phyloP scores from a whole-genome alignment of 2,888 invertebrate genomes.

The Keiferia lycopersicella region DNA sequence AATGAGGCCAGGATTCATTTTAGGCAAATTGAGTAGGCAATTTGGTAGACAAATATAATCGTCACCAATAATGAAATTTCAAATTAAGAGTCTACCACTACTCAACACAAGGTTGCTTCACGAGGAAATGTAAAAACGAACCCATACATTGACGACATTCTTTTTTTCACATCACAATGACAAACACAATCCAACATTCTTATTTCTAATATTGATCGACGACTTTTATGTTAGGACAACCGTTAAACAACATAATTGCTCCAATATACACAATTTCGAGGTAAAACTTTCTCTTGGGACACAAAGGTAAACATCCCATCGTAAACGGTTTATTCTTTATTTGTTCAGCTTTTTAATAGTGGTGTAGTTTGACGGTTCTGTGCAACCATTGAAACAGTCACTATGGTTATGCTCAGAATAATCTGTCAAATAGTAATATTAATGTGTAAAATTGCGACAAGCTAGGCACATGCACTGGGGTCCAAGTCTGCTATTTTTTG shows the following conservation, averaged over 20 bases:
- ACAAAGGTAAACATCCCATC: conserved; percentile 18
- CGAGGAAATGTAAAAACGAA: conserved; percentile 31
- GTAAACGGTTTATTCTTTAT: not conserved
- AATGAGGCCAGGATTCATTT: not conserved
- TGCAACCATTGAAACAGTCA: not conserved
- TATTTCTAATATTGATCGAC: not conserved
- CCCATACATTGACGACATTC: conserved; percentile 29
- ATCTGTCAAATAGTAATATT: too few relatives aligned
- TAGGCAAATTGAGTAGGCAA: not conserved
- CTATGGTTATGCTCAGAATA: not conserved
- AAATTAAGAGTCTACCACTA: not conserved
- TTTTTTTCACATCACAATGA: not conserved
- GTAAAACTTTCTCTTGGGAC: conserved; percentile 18
- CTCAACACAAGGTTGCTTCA: conserved; percentile 22
- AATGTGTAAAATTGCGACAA: too few relatives aligned
- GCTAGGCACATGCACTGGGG: too few relatives aligned
- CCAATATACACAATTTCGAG: conserved; percentile 17
- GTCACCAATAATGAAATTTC: conserved; percentile 24
- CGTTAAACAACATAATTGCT: conserved; percentile 20
- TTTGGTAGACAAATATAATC: not conserved
- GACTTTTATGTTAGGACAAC: conserved; percentile 14
- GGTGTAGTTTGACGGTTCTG: not conserved
- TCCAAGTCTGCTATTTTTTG: too few relatives aligned
- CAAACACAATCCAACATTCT: conserved; percentile 16
- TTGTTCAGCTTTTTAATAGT: not conserved